Evolutionary conservation across 1,140 invertebrate species (phyloP).

Genomic region (Euura lappo): DNA sequence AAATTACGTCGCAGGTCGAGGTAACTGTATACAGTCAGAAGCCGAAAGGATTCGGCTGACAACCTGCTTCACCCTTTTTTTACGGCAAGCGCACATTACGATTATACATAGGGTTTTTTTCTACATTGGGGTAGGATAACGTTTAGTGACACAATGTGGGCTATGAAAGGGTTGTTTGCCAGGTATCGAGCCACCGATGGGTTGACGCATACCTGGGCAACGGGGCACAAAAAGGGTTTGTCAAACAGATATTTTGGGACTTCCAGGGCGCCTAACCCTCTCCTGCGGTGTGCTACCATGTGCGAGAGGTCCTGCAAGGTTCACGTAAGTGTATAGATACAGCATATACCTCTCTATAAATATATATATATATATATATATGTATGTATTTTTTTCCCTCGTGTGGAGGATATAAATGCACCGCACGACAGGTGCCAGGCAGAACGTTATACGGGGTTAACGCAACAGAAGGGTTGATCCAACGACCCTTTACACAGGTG

Average conservation of each 20-base stretch:
- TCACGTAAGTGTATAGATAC: background rate
- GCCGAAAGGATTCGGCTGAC: constrained; percentile 18
- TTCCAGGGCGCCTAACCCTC: background rate
- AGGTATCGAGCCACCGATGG: constrained; percentile 32
- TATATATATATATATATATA: background rate
- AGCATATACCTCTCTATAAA: background rate
- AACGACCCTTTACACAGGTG: constrained; percentile 19
- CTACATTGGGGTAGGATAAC: constrained; percentile 17
- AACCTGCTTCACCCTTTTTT: constrained; percentile 36
- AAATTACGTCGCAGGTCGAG: background rate
- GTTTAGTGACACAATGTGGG: constrained; percentile 41
- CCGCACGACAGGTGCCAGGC: constrained; percentile 15
- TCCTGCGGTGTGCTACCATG: background rate
- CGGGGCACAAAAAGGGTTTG: constrained; percentile 18
- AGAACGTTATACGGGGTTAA: constrained; percentile 11
- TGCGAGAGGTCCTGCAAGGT: background rate
- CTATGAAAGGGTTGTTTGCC: constrained; percentile 47
- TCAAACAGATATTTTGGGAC: constrained; percentile 11
- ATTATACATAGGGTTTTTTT: background rate
- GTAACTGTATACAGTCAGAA: constrained; percentile 11
- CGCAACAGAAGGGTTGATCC: constrained; percentile 13
- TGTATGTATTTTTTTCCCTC: background rate
- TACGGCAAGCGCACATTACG: background rate
- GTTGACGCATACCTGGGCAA: constrained; percentile 6
- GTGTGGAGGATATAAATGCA: background rate